Percentiles rank a stretch among this genome's conserved stretches.
Evolutionary conservation across 2,888 invertebrate species (phyloP).

Genomic region (Hemicrepidius hirtus): DNA sequence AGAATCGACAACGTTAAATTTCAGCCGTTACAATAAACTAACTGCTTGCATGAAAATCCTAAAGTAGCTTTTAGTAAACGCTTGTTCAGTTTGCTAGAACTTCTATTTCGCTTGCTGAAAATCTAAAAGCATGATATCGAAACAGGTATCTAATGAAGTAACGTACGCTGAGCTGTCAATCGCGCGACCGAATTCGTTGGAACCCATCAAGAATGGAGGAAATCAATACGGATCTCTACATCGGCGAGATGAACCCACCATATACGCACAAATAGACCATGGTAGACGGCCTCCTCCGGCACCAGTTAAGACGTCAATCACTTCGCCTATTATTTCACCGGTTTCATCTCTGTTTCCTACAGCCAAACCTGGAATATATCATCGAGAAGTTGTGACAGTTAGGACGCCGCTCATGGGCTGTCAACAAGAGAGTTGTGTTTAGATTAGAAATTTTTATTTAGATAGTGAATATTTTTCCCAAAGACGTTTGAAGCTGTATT

Average conservation of each 20-base stretch:
- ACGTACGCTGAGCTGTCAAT: slow-evolving; percentile 79
- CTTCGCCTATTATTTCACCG: slow-evolving; percentile 72
- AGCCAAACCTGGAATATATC: slow-evolving; percentile 70
- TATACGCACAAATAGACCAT: slow-evolving; percentile 85
- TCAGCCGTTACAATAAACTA: too few species aligned
- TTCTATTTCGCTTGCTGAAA: slow-evolving; percentile 16
- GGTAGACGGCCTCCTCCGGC: slow-evolving; percentile 73
- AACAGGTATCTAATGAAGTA: slow-evolving; percentile 73
- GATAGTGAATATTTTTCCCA: slow-evolving; percentile 45
- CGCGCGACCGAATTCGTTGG: slow-evolving; percentile 74
- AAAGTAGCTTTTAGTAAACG: slow-evolving; percentile 4
- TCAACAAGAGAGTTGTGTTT: slow-evolving; percentile 82
- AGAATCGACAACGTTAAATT: too few species aligned
- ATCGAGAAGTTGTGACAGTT: slow-evolving; percentile 82
- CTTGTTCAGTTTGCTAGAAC: neutral
- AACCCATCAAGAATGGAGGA: slow-evolving; percentile 69
- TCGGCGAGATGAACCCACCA: slow-evolving; percentile 78
- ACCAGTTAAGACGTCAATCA: slow-evolving; percentile 66
- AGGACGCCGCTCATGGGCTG: slow-evolving; percentile 82
- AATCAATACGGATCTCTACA: slow-evolving; percentile 68
- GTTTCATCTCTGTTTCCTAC: slow-evolving; percentile 69
- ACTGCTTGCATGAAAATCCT: neutral
- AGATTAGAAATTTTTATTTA: slow-evolving; percentile 42
- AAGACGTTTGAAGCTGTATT: slow-evolving; percentile 44
- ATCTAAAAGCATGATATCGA: slow-evolving; percentile 15